Conservation (phyloP, 1,140 invertebrate genomes). For the Caenorhabditis remanei region DNA sequence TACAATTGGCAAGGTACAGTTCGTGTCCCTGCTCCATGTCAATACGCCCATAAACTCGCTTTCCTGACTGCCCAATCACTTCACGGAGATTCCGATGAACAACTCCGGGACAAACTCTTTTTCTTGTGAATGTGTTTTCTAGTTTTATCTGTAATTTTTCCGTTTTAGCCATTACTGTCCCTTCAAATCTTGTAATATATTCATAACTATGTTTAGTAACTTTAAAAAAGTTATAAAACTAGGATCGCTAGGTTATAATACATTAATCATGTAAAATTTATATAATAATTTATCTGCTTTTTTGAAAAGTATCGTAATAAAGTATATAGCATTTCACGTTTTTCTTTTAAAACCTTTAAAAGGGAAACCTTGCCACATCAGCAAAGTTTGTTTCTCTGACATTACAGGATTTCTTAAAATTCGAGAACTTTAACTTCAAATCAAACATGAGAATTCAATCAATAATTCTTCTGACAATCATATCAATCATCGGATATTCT, state of each 20-base stretch:
- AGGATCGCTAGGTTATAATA: too few relatives aligned
- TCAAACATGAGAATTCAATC: constrained; percentile 1
- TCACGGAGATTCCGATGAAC: constrained; percentile 51
- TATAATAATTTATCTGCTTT: too few relatives aligned
- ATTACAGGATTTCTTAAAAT: too few relatives aligned
- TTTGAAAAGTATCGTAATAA: too few relatives aligned
- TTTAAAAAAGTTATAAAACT: too few relatives aligned
- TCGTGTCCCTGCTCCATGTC: constrained; percentile 62
- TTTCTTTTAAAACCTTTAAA: too few relatives aligned
- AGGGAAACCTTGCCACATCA: too few relatives aligned
- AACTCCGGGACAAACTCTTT: constrained; percentile 58
- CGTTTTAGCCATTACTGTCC: constrained; percentile 8
- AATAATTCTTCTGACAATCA: background rate
- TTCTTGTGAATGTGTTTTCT: constrained; percentile 41
- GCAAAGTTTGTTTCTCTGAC: too few relatives aligned
- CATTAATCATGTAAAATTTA: too few relatives aligned
- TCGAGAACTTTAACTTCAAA: background rate
- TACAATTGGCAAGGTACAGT: constrained; percentile 65
- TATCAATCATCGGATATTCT: background rate
- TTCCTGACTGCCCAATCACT: constrained; percentile 60
- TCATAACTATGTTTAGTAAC: too few relatives aligned
- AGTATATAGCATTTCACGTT: too few relatives aligned
- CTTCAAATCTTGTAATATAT: constrained; percentile 15
- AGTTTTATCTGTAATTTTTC: background rate
- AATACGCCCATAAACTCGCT: constrained; percentile 63